Percentiles rank a stretch among this genome's conserved stretches.
Conservation (phyloP, 2,888 invertebrate species). For the Thumatha senex region DNA sequence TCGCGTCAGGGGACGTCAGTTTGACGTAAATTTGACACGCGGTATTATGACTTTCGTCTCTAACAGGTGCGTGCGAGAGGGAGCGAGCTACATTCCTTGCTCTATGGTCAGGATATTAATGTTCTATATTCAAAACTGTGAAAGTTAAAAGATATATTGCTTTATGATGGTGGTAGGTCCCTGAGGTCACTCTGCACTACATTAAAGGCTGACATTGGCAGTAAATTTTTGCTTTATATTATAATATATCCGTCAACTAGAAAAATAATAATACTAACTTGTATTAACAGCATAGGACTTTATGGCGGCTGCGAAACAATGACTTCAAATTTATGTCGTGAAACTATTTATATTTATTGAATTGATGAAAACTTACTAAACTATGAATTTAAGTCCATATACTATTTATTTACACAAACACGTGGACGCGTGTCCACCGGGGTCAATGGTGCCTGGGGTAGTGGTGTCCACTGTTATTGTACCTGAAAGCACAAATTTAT, state of each 20-base stretch:
- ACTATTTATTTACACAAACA: constrained; percentile 59
- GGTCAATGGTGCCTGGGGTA: constrained; percentile 78
- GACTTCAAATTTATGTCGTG: constrained; percentile 17
- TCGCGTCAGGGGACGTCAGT: too few species aligned
- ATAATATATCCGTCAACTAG: constrained; percentile 23
- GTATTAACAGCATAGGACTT: constrained; percentile 31
- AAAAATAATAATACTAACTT: constrained; percentile 36
- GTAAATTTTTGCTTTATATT: constrained; percentile 38
- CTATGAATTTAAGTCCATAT: constrained; percentile 58
- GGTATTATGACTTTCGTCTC: too few species aligned
- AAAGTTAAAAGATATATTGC: neutral
- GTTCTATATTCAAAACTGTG: too few species aligned
- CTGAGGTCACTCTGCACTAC: constrained; percentile 38
- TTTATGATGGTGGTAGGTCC: constrained; percentile 32
- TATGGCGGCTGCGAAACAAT: constrained; percentile 32
- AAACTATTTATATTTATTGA: constrained; percentile 26
- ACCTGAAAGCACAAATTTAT: constrained; percentile 46
- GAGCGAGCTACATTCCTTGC: too few species aligned
- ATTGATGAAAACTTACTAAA: constrained; percentile 43
- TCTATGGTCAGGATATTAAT: too few species aligned
- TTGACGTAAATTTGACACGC: too few species aligned
- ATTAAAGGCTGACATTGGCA: constrained; percentile 53
- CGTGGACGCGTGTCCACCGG: constrained; percentile 46
- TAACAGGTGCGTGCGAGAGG: too few species aligned
- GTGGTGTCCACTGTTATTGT: constrained; percentile 66